phyloP scores from a whole-genome alignment of 1,140 invertebrate species.

The Marisa cornuarietis region DNA sequence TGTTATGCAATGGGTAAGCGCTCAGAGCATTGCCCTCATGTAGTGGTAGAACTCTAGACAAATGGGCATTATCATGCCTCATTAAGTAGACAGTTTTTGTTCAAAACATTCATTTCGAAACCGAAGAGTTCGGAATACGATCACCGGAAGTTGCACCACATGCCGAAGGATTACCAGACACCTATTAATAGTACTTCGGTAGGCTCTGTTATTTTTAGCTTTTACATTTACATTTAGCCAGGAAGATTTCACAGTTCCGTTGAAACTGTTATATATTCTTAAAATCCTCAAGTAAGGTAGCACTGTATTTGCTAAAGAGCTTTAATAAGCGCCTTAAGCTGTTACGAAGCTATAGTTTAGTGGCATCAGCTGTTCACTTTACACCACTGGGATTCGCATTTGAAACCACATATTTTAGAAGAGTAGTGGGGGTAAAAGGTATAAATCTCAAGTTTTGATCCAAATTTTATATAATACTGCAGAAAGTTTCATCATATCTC shows the following conservation, averaged over 20 bases:
- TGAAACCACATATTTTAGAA: neutral
- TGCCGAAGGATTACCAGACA: neutral
- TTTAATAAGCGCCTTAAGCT: too few species aligned
- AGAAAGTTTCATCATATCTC: neutral
- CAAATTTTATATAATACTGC: neutral
- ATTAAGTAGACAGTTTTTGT: too few species aligned
- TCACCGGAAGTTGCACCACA: slow-evolving; percentile 12
- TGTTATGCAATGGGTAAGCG: too few species aligned
- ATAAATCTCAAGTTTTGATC: neutral
- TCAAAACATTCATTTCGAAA: too few species aligned
- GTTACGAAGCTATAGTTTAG: neutral
- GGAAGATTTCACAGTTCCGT: too few species aligned
- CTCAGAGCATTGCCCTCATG: too few species aligned
- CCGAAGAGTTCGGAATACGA: neutral
- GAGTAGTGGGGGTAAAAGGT: neutral
- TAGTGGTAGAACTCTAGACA: too few species aligned
- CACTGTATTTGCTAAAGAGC: too few species aligned
- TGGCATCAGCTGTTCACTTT: slow-evolving; percentile 2
- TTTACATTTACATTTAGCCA: neutral
- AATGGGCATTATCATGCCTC: too few species aligned
- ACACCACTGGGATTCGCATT: neutral
- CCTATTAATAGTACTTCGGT: neutral
- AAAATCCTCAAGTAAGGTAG: too few species aligned
- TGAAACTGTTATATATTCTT: too few species aligned
- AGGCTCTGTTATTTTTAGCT: neutral